Evolutionary conservation across 1,140 invertebrate species (phyloP).

Genomic region (Leptoteleia sp.): DNA sequence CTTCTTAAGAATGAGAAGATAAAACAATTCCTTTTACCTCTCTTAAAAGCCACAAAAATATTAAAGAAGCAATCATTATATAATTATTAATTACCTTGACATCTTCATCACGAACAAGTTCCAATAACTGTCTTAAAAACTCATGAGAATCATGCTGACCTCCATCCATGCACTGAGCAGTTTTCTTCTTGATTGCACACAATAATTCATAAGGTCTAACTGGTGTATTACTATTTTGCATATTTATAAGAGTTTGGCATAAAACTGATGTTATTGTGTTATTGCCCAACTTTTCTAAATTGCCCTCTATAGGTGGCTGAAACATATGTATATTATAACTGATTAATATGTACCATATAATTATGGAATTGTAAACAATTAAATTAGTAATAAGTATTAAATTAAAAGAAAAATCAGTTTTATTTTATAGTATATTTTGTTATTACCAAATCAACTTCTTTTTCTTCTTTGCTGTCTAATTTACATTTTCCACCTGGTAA

Average conservation of each 20-base stretch:
- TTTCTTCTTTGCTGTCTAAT: slow-evolving; percentile 73
- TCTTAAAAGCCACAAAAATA: too few species aligned
- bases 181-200: slow-evolving; percentile 87
- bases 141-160: slow-evolving; percentile 99
- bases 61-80: too few species aligned
- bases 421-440: too few species aligned
- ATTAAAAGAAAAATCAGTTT: too few species aligned
- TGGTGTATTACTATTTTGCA: slow-evolving; percentile 81
- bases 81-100: slow-evolving; percentile 67
- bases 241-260: slow-evolving; percentile 74
- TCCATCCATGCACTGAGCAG: slow-evolving; percentile 93
- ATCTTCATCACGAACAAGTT: slow-evolving; percentile 86
- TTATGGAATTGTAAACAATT: too few species aligned
- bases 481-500: slow-evolving; percentile 86
- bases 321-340: slow-evolving; percentile 17
- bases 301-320: slow-evolving; percentile 85
- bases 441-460: slow-evolving; percentile 77
- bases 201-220: slow-evolving; percentile 89
- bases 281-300: slow-evolving; percentile 85
- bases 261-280: slow-evolving; percentile 80
- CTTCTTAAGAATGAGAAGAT: too few species aligned
- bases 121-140: slow-evolving; percentile 92
- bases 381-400: too few species aligned
- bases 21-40: too few species aligned
- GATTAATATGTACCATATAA: too few species aligned